Base-by-base conservation (phyloP, 2,888 invertebrate genomes). In the Conus canariensis region DNA sequence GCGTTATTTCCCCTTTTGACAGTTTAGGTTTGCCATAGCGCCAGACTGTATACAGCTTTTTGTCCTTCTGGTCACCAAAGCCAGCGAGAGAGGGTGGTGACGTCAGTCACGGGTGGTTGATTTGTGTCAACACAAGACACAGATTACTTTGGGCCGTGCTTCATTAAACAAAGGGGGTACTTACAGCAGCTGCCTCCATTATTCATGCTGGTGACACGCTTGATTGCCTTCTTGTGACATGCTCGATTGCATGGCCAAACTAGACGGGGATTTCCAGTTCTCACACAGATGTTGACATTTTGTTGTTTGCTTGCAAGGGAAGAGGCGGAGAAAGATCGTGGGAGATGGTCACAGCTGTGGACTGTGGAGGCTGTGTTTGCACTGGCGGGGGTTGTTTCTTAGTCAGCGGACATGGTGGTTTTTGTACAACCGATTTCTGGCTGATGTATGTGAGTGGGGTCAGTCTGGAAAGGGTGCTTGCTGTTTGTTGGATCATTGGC, bases 81-180 rank as follows among this genome's bases (percentile, higher is more conserved):
- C 45, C 45, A 45, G 45, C 1, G 45, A 10, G 10, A 77, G 77
- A 8, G 30, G 30, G 77, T 14, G 77, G 22, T 9, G n/a, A 6
- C 82, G 19, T 85, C 85, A 60, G 14, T 58, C 12, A 85, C 59
- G 60, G 59, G 25, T 85, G 60, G 60, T 19, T 16, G 60, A 60
- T 22, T n/a, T 59, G 25, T 59, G 59, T 85, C 85, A 85, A 59
- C 58, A 59, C 58, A 85, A 58, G 59, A 22, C 19, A 60, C 2
- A 59, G 85, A n/a, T 85, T 60, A 59, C 85, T n/a, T 59, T 59
- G 10, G n/a, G n/a, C 12, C 60, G 58, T 25, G 60, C 59, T 85
- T 59, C 85, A 60, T 85, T 85, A 25, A 85, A 85, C 85, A 85
- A 56, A 60, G 60, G 59, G 60, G 60, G 59, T 60, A n/a, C 22